Percentiles rank a stretch among this genome's conserved stretches.
Conservation (phyloP, 2,113 vertebrate genomes). For the Rutilus rutilus region DNA sequence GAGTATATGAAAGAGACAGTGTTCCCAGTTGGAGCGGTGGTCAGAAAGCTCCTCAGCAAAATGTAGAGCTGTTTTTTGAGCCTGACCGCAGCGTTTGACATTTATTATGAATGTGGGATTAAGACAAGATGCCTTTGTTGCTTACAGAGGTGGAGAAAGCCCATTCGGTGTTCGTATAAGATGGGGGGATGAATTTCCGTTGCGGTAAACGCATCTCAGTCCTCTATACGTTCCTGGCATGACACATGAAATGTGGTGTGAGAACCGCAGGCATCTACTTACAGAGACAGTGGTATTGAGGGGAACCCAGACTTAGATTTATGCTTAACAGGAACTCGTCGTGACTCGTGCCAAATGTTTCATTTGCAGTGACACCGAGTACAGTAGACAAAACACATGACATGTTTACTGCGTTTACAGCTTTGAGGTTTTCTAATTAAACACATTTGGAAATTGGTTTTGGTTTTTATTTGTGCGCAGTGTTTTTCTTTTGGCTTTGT, state of each 20-base stretch:
- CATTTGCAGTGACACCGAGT: slow-evolving; percentile 10
- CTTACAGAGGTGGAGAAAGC: slow-evolving; percentile 14
- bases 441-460: slow-evolving; percentile 35
- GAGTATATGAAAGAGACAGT: slow-evolving; percentile 72
- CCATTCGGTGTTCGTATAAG: neutral
- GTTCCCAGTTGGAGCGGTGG: slow-evolving; percentile 61
- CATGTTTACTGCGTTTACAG: slow-evolving; percentile 37
- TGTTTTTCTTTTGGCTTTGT: neutral
- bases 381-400: slow-evolving; percentile 37
- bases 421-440: slow-evolving; percentile 43
- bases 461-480: slow-evolving; percentile 8
- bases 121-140: slow-evolving; percentile 72
- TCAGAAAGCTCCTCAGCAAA: slow-evolving; percentile 44
- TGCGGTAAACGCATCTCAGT: slow-evolving; percentile 41
- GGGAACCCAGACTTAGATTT: slow-evolving; percentile 60
- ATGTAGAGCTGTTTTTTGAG: slow-evolving; percentile 65
- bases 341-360: slow-evolving; percentile 5
- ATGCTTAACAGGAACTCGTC: slow-evolving; percentile 68
- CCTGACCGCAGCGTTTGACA: slow-evolving; percentile 65
- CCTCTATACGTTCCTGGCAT: slow-evolving; percentile 9
- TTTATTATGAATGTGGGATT: slow-evolving; percentile 65
- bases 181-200: slow-evolving; percentile 44
- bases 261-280: slow-evolving; percentile 41
- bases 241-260: slow-evolving; percentile 34
- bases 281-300: slow-evolving; percentile 28